Evolutionary conservation across 2,797 vertebrate species (phyloP), one percentile per base, ranked within the genome.

Genomic region (Sylvia borin): DNA sequence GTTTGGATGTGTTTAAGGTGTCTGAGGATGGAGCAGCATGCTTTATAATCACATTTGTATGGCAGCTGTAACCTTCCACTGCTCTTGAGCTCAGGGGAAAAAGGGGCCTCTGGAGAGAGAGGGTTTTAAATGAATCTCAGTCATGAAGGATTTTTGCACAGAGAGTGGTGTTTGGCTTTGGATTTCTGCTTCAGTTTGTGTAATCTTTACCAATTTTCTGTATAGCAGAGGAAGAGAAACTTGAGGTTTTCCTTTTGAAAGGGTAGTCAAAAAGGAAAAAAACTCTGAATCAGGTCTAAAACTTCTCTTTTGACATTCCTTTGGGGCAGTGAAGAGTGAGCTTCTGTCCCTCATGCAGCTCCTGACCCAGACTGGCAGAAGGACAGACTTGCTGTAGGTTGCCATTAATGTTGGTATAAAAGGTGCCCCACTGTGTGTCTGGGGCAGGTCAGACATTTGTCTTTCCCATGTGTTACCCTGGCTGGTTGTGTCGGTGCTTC

Each of bases 321-420:
- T 48, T 45, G 25, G 16, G 19, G 8, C 22, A 54, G 26, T 42
- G 73, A 81, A 36, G 18, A 31, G n/a, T 34, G 47, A 75, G 34
- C 19, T 19, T n/a, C 42, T 55, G 15, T 61, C 32, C 25, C 5
- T 71, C 0, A 0, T 15, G 32, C 5, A 19, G 36, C 20, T 53
- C 18, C 51, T 68, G 53, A 36, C 19, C 22, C 0, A 0, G 26
- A 9, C 34, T 50, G 58, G 36, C 16, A 43, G 70, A 31, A 26
- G 57, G 34, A 34, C 55, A 53, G 21, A 18, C 27, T 32, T 25
- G 45, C 7, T 70, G 27, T 4, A 48, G 38, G 29, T 18, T 78
- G 51, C 9, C 34, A 11, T 62, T 13, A 26, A 13, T 61, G 7
- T 36, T 29, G 1, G 16, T 58, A 2, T 32, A 7, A 58, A 43